Evolutionary conservation across 2,888 invertebrate genomes (phyloP).

Genomic region (Aromia moschata): DNA sequence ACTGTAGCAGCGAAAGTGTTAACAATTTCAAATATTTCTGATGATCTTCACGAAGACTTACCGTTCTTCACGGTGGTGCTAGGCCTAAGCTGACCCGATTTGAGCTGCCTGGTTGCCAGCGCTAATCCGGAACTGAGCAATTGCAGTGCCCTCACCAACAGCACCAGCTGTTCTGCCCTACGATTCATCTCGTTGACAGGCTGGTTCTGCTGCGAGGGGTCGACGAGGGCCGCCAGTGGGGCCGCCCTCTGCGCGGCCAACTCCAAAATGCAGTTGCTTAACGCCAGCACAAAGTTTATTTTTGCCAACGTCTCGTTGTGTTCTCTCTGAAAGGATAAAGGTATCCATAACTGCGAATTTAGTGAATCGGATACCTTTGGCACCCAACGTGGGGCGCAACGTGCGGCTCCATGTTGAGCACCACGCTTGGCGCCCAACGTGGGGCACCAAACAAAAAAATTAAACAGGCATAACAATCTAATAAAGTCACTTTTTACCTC

Average conservation of each 20-base stretch:
- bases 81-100: slow-evolving; percentile 85
- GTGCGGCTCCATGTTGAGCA: too few species aligned
- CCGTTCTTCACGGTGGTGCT: slow-evolving; percentile 91
- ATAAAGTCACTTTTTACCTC: too few species aligned
- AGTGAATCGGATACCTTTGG: too few species aligned
- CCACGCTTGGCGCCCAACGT: too few species aligned
- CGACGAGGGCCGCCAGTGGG: slow-evolving; percentile 69
- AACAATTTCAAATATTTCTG: not conserved
- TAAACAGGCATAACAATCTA: too few species aligned
- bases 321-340: slow-evolving; percentile 73
- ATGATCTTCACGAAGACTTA: slow-evolving; percentile 63
- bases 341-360: too few species aligned
- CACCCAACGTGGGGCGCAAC: too few species aligned
- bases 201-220: slow-evolving; percentile 46
- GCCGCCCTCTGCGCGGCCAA: slow-evolving; percentile 83
- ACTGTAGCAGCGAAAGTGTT: too few species aligned
- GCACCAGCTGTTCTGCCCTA: slow-evolving; percentile 82
- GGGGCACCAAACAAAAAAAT: too few species aligned
- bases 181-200: slow-evolving; percentile 61
- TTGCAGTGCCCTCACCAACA: slow-evolving; percentile 90
- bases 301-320: slow-evolving; percentile 97
- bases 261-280: slow-evolving; percentile 95
- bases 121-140: slow-evolving; percentile 94
- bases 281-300: slow-evolving; percentile 93
- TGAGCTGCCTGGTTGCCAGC: slow-evolving; percentile 87